Base-by-base conservation (phyloP, 2,113 vertebrate species). In the Acrocephalus kingi region DNA sequence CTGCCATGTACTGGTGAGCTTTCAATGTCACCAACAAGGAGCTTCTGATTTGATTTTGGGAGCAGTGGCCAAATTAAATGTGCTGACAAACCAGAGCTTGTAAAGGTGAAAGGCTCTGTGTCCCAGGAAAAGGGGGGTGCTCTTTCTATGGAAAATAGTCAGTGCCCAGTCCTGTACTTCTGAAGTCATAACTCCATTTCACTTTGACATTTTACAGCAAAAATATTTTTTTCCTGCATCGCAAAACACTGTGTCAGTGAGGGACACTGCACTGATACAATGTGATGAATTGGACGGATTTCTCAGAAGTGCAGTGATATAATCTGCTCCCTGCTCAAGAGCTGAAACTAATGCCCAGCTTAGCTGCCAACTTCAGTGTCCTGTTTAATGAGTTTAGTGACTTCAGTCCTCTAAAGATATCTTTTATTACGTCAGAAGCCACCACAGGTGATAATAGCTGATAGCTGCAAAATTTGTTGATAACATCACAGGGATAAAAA, bases 31-130 rank as follows among this genome's bases (percentile, higher is more conserved):
- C 71, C 73, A 73, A 31, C 6, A 11, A 75, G 56, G 63, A 68
- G 46, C 39, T 87, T 31, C 81, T 61, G 30, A 23, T 20, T 24
- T 51, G 31, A 28, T 68, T 45, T 19, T 79, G 62, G 58, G 39
- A 82, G 52, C 13, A 24, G 69, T 17, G 66, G 56, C 48, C 39
- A 46, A 43, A 51, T 78, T 33, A 35, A 14, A 11, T 3, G 2
- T 84, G 35, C 56, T 72, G 77, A 39, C 6, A 74, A 55, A 24
- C 25, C 28, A 64, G 25, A 51, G 22, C 33, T 27, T 67, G 59
- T 41, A 59, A 7, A 18, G 23, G 15, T 61, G 59, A 59, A 71
- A 51, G 12, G 3, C 31, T 72, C 31, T 0, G 0, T 39, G 35
- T 46, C 35, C 35, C 1, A 10, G 33, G n/a, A 54, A 51, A 72